phyloP scores from a whole-genome alignment of 2,888 invertebrate species.

The Seira musarum region DNA sequence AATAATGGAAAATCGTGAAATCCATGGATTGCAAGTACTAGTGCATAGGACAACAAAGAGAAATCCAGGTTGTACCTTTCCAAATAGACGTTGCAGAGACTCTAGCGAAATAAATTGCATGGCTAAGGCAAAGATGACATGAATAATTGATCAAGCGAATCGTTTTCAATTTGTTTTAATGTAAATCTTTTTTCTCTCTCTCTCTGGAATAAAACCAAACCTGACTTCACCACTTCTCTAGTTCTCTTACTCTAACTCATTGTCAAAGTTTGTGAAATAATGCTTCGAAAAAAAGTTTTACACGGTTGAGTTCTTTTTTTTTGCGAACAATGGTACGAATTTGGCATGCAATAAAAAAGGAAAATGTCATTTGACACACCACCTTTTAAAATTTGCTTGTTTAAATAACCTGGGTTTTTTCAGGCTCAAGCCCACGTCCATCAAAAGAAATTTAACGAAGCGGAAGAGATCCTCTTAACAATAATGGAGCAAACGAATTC shows the following conservation, averaged over 20 bases:
- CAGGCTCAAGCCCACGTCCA: conserved; percentile 69
- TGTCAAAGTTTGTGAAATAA: too few species aligned
- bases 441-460: conserved; percentile 68
- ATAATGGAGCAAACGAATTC: conserved; percentile 68
- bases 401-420: conserved; percentile 30
- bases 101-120: conserved; percentile 32
- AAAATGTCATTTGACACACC: neutral
- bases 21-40: too few species aligned
- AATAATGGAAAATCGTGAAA: too few species aligned
- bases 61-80: too few species aligned
- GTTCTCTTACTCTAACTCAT: too few species aligned
- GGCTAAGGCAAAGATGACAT: conserved; percentile 57
- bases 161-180: conserved; percentile 59
- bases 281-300: too few species aligned
- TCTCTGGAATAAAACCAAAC: too few species aligned
- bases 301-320: too few species aligned
- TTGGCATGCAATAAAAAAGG: neutral
- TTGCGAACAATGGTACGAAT: too few species aligned
- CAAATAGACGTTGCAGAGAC: neutral
- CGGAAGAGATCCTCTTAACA: conserved; percentile 67
- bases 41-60: too few species aligned
- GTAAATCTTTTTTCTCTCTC: conserved; percentile 31
- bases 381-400: neutral
- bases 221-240: too few species aligned
- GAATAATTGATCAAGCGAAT: conserved; percentile 61